phyloP scores from a whole-genome alignment of 2,888 invertebrate genomes.

The Archaeoteleia sp. region DNA sequence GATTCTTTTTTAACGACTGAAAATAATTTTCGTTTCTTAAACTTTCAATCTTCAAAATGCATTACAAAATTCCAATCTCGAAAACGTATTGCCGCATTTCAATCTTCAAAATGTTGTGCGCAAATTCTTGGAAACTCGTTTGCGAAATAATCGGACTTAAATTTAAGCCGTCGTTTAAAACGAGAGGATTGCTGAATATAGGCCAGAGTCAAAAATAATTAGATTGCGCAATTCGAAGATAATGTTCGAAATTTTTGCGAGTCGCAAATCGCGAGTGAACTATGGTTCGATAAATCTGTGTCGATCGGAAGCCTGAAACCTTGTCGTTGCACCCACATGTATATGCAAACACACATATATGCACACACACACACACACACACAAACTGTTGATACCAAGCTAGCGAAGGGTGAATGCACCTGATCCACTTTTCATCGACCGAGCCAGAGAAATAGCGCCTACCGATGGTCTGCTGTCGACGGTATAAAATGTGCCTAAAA shows the following conservation, averaged over 20 bases:
- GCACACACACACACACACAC: constrained; percentile 8
- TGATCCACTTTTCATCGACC: constrained; percentile 51
- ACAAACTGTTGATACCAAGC: no score
- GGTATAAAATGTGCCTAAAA: constrained; percentile 5
- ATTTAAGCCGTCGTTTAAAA: no score
- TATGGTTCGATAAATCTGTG: constrained; percentile 31
- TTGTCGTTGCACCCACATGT: constrained; percentile 6
- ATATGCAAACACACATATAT: neutral
- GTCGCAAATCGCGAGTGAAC: constrained; percentile 12
- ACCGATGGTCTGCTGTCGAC: constrained; percentile 26
- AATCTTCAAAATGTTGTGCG: no score
- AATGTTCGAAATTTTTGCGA: constrained; percentile 16
- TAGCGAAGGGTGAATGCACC: constrained; percentile 47
- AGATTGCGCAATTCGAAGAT: constrained; percentile 2
- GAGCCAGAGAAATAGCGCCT: constrained; percentile 25
- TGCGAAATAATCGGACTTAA: no score
- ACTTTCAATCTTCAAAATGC: no score
- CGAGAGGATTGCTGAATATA: no score
- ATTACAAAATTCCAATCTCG: no score
- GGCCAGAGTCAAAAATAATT: no score
- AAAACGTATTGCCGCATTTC: no score
- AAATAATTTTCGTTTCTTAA: no score
- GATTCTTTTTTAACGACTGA: no score
- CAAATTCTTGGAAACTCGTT: no score
- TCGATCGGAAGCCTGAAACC: constrained; percentile 32